These are phyloP conservation scores for Sebastes steindachneri DNA, from an alignment of 2,797 vertebrate species.

Conservation along the genomic window DNA sequence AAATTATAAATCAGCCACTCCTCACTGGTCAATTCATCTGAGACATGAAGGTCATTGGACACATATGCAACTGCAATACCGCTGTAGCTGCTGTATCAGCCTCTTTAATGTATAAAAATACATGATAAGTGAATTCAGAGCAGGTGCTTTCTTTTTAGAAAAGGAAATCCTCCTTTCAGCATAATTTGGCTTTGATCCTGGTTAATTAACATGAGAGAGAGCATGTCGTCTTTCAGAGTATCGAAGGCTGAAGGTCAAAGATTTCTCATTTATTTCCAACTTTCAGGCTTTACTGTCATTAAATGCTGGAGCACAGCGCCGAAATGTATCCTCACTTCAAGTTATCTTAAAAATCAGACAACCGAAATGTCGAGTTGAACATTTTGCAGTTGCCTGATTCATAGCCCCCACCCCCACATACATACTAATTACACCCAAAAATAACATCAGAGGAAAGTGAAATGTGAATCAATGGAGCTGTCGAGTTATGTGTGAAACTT, in stretches of 20 bases:
- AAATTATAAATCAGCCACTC: slow-evolving; percentile 9
- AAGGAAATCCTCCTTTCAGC: neutral
- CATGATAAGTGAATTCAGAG: neutral
- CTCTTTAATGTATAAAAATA: neutral
- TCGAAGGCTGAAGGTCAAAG: neutral
- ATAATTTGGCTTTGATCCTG: neutral
- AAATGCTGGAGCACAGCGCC: neutral
- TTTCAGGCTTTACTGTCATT: neutral
- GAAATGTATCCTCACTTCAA: neutral
- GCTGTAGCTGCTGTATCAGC: neutral
- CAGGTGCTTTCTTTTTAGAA: neutral
- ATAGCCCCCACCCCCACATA: slow-evolving; percentile 30
- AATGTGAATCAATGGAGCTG: slow-evolving; percentile 30
- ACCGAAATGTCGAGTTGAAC: slow-evolving; percentile 11
- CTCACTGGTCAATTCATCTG: neutral
- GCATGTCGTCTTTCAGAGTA: neutral
- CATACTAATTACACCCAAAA: slow-evolving; percentile 53
- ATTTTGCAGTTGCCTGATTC: slow-evolving; percentile 33
- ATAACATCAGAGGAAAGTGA: slow-evolving; percentile 49
- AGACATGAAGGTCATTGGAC: neutral
- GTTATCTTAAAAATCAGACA: slow-evolving; percentile 21
- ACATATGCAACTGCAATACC: neutral
- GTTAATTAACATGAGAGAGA: slow-evolving; percentile 10
- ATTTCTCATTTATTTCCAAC: neutral
- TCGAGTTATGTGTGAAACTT: slow-evolving; percentile 17